Evolutionary conservation across 1,140 invertebrate genomes (phyloP).

Genomic region (Brachionus rotundiformis): DNA sequence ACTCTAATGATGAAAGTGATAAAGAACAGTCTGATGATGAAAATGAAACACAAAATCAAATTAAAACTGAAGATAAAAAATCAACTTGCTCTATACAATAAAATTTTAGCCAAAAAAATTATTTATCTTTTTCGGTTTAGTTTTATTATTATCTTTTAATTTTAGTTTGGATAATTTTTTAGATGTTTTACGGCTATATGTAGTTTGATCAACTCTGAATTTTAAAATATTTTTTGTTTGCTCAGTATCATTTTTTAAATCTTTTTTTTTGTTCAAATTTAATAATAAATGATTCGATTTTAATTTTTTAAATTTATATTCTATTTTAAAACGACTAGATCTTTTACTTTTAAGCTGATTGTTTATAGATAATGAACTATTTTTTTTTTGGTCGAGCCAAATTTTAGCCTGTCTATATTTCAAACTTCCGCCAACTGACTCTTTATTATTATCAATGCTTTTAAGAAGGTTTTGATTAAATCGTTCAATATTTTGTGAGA

Average conservation of each 20-base stretch:
- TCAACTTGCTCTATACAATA: conserved; percentile 22
- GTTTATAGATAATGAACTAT: not conserved
- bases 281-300: conserved; percentile 34
- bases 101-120: not conserved
- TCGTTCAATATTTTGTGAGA: not conserved
- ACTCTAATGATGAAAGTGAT: conserved; percentile 14
- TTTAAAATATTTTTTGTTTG: not conserved
- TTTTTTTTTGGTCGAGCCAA: not conserved
- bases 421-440: not conserved
- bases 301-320: conserved; percentile 36
- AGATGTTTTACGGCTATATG: conserved; percentile 8
- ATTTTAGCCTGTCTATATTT: not conserved
- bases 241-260: not conserved
- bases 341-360: not conserved
- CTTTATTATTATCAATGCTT: not conserved
- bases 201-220: conserved; percentile 5
- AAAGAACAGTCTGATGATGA: not conserved
- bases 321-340: conserved; percentile 20
- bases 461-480: not conserved
- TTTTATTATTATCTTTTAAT: too few relatives aligned
- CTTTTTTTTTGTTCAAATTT: not conserved
- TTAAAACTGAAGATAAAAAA: not conserved
- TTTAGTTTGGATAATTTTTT: conserved; percentile 6
- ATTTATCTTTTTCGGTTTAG: not conserved
- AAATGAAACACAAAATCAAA: not conserved